Evolutionary conservation across 2,797 vertebrate genomes (phyloP), one percentile per base, ranked within the genome.

Genomic region (Morus bassanus): DNA sequence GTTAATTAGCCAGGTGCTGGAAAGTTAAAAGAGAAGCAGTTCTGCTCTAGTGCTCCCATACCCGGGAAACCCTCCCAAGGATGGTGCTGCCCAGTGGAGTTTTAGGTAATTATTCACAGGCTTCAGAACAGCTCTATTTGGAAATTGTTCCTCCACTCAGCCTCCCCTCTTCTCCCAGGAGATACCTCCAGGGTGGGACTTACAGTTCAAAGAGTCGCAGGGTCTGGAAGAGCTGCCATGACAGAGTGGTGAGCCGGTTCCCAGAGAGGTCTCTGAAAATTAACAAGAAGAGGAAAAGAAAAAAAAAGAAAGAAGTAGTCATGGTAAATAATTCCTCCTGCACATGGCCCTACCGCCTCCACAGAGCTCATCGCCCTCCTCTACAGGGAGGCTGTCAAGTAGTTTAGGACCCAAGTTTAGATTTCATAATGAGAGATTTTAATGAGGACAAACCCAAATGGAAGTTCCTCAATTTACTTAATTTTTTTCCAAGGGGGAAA

Each of bases 211-310:
- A 98, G 97, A 99, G 98, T 96, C 99, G 99, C 96, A 99, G 98
- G n/a, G 99, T 99, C 98, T 99, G 98, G 98, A 99, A 99, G 93
- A 99, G 99, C 92, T 99, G 99, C 99, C 99, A 99, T 21, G 99
- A 99, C 91, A 99, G 98, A 24, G 99, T 99, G 96, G 98, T 98
- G 97, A 99, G 98, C 91, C 99, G 99, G 96, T 99, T 99, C 98
- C 99, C 99, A 23, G 99, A 99, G 97, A 99, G 98, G 98, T 99
- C 99, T 99, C 99, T 99, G 98, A 69, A 97, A 97, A 95, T 95
- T n/a, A 80, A 95, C 88, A 79, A 88, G 51, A 35, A 12, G 43
- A 24, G 64, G 8, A 63, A 81, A 30, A 30, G 10, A 33, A 79
- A 88, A 51, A 35, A 11, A 46, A 24, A 68, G 8, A 63, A 13